A percentile compares a stretch with the other conserved stretches of the same genome.
Conservation (phyloP, 2,888 invertebrate genomes). For the Sinelater perroti region DNA sequence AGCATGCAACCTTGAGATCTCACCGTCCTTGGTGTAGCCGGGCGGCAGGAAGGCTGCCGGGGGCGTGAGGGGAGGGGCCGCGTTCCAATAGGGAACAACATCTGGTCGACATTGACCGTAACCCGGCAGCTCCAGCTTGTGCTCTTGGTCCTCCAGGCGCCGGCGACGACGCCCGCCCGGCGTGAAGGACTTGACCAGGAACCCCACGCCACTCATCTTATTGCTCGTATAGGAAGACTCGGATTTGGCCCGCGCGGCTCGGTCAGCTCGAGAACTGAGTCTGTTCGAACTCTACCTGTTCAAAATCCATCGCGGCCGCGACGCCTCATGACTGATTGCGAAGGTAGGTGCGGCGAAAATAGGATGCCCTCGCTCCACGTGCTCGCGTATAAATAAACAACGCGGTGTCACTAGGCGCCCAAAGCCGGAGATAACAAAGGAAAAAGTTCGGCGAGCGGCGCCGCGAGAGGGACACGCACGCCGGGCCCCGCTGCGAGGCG, state of each 20-base stretch:
- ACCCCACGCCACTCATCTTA: slow-evolving; percentile 68
- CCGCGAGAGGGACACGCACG: too few relatives aligned
- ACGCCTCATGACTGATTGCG: too few relatives aligned
- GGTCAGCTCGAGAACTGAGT: too few relatives aligned
- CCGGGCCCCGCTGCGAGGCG: too few relatives aligned
- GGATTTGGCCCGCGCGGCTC: background rate
- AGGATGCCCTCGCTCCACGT: slow-evolving; percentile 11
- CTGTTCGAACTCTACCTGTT: too few relatives aligned
- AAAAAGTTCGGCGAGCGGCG: too few relatives aligned
- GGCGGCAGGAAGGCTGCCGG: slow-evolving; percentile 68
- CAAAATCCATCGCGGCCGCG: too few relatives aligned
- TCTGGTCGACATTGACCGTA: slow-evolving; percentile 61
- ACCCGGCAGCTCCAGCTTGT: slow-evolving; percentile 48
- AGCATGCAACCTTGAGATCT: background rate
- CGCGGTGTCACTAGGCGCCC: background rate
- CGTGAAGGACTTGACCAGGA: slow-evolving; percentile 72
- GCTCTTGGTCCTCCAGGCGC: slow-evolving; percentile 70
- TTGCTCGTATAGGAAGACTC: slow-evolving; percentile 2
- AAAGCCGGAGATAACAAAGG: too few relatives aligned
- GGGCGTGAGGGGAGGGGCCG: slow-evolving; percentile 71
- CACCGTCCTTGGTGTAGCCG: slow-evolving; percentile 20
- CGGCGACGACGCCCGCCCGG: slow-evolving; percentile 69
- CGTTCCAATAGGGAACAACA: slow-evolving; percentile 67
- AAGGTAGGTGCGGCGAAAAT: too few relatives aligned
- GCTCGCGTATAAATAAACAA: slow-evolving; percentile 17